phyloP scores from a whole-genome alignment of 2,797 vertebrate species.

The Lepus oiostolus region DNA sequence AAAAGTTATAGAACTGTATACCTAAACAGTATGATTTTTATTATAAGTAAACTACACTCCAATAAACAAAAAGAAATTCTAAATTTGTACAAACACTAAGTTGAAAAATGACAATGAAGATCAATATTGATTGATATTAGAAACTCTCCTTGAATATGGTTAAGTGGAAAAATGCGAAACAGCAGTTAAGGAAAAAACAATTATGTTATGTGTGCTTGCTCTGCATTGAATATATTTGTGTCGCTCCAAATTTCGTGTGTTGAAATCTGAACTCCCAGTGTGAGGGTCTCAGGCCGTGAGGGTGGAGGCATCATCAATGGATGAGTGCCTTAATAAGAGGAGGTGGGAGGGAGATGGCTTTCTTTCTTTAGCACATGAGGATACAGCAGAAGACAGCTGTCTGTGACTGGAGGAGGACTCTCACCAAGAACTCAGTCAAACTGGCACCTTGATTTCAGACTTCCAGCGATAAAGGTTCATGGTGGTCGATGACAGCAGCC shows the following conservation, averaged over 20 bases:
- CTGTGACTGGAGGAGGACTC: neutral
- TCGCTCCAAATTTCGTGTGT: neutral
- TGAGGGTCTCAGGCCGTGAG: neutral
- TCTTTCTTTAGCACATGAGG: neutral
- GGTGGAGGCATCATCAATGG: neutral
- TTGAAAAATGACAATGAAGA: conserved; percentile 7
- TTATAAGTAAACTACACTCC: conserved; percentile 4
- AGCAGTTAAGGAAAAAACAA: neutral
- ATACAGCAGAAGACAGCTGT: neutral
- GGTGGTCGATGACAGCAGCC: neutral
- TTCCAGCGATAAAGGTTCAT: neutral
- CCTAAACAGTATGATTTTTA: conserved; percentile 17
- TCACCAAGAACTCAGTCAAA: neutral
- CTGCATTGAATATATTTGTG: neutral
- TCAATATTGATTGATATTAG: neutral
- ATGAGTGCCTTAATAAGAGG: neutral
- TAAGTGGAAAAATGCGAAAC: conserved; percentile 14
- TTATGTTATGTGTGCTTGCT: neutral
- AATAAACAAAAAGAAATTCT: conserved; percentile 19
- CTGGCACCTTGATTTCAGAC: neutral
- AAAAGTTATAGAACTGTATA: neutral
- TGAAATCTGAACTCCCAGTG: neutral
- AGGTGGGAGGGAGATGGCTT: neutral
- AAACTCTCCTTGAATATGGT: neutral
- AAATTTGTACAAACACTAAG: neutral